phyloP scores from a whole-genome alignment of 2,113 vertebrate genomes.

The Sinocyclocheilus maitianheensis region DNA sequence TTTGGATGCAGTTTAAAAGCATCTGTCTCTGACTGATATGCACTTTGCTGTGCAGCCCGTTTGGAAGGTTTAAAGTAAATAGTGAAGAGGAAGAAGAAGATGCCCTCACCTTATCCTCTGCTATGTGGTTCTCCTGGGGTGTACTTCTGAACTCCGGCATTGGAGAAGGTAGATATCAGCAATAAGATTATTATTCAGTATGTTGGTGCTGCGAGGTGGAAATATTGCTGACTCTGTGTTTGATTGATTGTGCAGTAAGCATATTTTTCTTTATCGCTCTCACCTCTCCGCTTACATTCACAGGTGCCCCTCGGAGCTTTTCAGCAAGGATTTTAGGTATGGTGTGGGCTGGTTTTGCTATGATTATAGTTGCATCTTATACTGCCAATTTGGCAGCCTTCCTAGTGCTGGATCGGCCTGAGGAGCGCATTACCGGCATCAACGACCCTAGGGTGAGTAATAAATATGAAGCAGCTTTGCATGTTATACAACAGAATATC shows the following conservation, averaged over 20 bases:
- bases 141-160: slow-evolving; percentile 94
- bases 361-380: slow-evolving; percentile 97
- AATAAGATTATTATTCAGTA: slow-evolving; percentile 31
- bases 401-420: slow-evolving; percentile 94
- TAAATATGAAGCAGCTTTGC: background rate
- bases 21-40: slow-evolving; percentile 11
- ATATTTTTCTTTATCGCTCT: slow-evolving; percentile 36
- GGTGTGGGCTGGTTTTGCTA: slow-evolving; percentile 98
- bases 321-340: slow-evolving; percentile 95
- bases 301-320: slow-evolving; percentile 93
- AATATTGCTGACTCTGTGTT: slow-evolving; percentile 24
- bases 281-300: slow-evolving; percentile 11
- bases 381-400: slow-evolving; percentile 98
- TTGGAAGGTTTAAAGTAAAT: slow-evolving; percentile 96
- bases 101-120: slow-evolving; percentile 91
- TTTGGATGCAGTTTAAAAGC: background rate
- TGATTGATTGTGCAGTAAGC: slow-evolving; percentile 33
- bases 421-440: slow-evolving; percentile 96
- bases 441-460: slow-evolving; percentile 88
- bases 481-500: slow-evolving; percentile 14
- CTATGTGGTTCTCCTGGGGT: slow-evolving; percentile 99
- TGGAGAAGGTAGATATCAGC: slow-evolving; percentile 83
- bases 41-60: slow-evolving; percentile 77
- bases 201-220: background rate
- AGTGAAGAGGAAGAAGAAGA: slow-evolving; percentile 97